Base-by-base conservation (phyloP, 2,888 invertebrate genomes). In the Noctua fimbriata region DNA sequence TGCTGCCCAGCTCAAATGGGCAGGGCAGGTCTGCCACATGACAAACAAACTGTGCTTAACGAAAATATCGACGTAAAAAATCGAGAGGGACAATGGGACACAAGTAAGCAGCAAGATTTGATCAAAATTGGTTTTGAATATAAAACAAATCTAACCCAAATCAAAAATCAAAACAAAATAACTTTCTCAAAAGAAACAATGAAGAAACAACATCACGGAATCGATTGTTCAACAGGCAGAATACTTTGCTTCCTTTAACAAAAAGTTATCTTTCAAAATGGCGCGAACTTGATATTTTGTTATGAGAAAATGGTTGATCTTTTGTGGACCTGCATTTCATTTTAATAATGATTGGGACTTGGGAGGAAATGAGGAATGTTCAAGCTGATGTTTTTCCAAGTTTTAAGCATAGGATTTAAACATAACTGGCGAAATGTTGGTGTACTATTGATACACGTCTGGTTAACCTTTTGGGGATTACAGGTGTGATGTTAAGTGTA, bases 191-290 rank as follows among this genome's bases (percentile, higher is more conserved):
- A 58, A 52, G 32, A n/a, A 81, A 85, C 65, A 69, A 72, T 65
- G 58, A 9, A 70, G 69, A 60, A 70, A 74, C 28, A 71, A 36
- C 32, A 69, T 67, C 28, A 63, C 18, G 21, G 28, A 83, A 81
- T 81, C 73, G 69, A 76, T 83, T 82, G 71, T 74, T 74, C 32
- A 75, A 74, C 49, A 36, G 66, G 10, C 75, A 52, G 79, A 84
- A 78, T 80, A 71, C 66, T 79, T 76, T 58, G 72, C 66, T 81
- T 82, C 70, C 70, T 69, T 73, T 76, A 80, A 78, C 77, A 87
- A 81, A 78, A 77, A 88, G 74, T 81, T 82, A 81, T 87, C 49
- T 44, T 52, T 32, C 52, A 70, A 69, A 81, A 78, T 79, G 70
- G 32, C 69, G 65, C 12, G 16, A 79, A 83, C 66, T 83, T 79